Evolutionary conservation across 2,888 invertebrate species (phyloP).

Genomic region (Cryptops parisi): DNA sequence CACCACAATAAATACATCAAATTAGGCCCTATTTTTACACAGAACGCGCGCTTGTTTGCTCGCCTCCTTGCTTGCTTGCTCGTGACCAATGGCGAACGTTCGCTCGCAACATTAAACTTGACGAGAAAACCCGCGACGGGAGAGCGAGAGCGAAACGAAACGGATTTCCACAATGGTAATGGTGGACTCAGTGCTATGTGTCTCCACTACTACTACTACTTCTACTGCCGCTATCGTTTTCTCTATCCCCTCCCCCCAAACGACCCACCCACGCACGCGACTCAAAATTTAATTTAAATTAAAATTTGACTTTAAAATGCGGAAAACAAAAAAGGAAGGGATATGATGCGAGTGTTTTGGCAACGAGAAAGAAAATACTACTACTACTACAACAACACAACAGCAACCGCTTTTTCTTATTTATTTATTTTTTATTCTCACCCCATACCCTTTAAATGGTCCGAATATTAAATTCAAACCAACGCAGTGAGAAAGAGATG

Average conservation of each 20-base stretch:
- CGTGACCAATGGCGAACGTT: neutral
- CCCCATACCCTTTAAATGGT: neutral
- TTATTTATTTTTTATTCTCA: no score
- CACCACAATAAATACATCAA: neutral
- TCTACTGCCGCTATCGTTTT: no score
- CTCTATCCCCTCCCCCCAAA: no score
- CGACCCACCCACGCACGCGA: neutral
- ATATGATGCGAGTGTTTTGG: no score
- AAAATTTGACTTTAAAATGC: constrained; percentile 2
- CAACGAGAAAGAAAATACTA: no score
- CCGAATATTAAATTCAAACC: neutral
- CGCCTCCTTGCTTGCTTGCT: no score
- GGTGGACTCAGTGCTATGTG: no score
- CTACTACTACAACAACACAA: no score
- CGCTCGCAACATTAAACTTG: neutral
- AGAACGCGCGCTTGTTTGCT: no score
- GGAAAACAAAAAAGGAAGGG: no score
- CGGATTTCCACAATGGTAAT: neutral
- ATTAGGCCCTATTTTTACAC: neutral
- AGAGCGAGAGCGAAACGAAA: neutral
- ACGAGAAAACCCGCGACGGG: neutral
- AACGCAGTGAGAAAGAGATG: neutral
- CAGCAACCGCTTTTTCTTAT: no score
- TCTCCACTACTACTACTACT: no score
- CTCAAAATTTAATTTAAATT: constrained; percentile 1